Evolutionary conservation across 2,797 vertebrate genomes (phyloP).

Genomic region (Siniperca obscura): DNA sequence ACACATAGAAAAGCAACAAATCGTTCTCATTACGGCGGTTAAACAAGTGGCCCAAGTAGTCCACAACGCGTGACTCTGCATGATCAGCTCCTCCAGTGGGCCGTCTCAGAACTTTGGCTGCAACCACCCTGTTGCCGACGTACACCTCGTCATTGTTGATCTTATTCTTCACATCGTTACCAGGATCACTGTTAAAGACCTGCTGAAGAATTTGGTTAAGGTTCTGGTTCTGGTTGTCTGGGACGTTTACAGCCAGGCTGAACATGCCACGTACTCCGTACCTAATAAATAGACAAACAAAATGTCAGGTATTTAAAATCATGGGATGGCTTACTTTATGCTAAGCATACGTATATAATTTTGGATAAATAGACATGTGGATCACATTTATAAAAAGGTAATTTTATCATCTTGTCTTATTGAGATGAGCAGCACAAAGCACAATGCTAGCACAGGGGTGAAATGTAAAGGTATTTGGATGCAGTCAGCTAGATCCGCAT

Average conservation of each 20-base stretch:
- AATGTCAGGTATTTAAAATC: no score
- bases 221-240: neutral
- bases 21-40: rapidly evolving
- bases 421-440: no score
- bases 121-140: neutral
- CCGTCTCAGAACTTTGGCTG: neutral
- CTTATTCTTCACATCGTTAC: rapidly evolving
- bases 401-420: no score
- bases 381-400: no score
- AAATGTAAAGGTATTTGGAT: no score
- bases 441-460: no score
- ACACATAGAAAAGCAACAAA: conserved; percentile 9
- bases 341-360: no score
- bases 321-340: no score
- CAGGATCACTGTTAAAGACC: neutral
- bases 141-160: neutral
- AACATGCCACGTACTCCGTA: rapidly evolving
- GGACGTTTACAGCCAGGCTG: conserved; percentile 10
- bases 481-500: no score
- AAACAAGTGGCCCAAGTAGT: rapidly evolving
- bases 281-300: neutral
- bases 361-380: no score
- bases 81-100: neutral
- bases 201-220: rapidly evolving
- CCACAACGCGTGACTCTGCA: neutral